Evolutionary conservation across 53 echinoderm and acorn worm species (phyloP).

Genomic region (Apostichopus leukothele): DNA sequence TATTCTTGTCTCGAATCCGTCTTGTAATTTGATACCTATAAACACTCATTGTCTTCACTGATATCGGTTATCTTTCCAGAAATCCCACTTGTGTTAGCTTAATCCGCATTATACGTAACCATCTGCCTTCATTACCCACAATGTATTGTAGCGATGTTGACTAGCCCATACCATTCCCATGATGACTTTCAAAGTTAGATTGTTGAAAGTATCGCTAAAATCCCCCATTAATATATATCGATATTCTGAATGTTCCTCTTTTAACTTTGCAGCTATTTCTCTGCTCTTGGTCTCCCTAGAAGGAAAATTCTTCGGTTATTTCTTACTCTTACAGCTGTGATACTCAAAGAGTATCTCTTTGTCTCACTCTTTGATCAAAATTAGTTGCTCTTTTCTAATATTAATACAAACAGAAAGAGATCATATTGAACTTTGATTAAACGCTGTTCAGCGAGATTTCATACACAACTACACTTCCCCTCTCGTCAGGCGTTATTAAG

Average conservation of each 20-base stretch:
- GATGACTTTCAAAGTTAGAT: not conserved
- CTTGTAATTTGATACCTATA: not conserved
- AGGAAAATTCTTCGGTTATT: not conserved
- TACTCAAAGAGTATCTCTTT: not conserved
- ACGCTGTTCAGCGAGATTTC: too few relatives aligned
- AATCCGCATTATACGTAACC: not conserved
- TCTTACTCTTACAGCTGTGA: not conserved
- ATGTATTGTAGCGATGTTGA: not conserved
- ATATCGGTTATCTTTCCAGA: not conserved
- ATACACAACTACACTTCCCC: too few relatives aligned
- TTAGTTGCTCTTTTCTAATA: too few relatives aligned
- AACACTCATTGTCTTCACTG: not conserved
- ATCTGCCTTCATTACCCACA: not conserved
- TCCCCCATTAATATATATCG: not conserved
- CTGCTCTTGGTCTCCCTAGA: not conserved
- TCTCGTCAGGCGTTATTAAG: too few relatives aligned
- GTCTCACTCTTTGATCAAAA: not conserved
- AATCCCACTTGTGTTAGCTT: too few relatives aligned
- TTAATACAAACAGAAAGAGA: too few relatives aligned
- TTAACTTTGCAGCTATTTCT: not conserved
- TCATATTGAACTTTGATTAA: too few relatives aligned
- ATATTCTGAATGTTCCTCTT: not conserved
- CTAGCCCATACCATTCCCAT: constrained; percentile 6
- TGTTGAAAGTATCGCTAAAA: not conserved
- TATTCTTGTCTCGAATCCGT: not conserved